Percentiles rank a stretch among this genome's conserved stretches.
These are phyloP conservation scores for Perizoma affinitatum DNA, from an alignment of 2,888 invertebrate genomes.

Conservation along the genomic window DNA sequence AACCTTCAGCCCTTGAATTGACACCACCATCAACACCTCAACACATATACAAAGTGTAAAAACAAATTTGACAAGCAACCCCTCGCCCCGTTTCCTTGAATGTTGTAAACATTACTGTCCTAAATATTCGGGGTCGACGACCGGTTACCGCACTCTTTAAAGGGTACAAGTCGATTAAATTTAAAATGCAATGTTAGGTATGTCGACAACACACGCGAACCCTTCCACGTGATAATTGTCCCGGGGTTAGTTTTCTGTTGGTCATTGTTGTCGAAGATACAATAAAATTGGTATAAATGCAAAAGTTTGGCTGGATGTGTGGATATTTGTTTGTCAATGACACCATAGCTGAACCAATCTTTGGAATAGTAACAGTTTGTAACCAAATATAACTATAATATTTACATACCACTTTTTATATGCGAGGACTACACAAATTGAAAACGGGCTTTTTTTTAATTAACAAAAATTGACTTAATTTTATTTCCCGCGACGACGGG, in stretches of 20 bases:
- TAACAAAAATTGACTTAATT: no score
- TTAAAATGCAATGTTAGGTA: conserved; percentile 68
- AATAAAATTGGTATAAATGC: not conserved
- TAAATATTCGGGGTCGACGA: conserved; percentile 75
- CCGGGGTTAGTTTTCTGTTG: conserved; percentile 11
- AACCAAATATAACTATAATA: no score
- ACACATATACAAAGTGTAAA: conserved; percentile 45
- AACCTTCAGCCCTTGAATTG: conserved; percentile 37
- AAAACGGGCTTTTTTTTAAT: no score
- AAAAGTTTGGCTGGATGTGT: not conserved
- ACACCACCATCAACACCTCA: conserved; percentile 40
- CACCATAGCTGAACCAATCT: no score
- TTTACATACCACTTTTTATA: no score
- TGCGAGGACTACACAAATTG: no score
- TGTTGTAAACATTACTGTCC: conserved; percentile 69
- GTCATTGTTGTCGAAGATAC: not conserved
- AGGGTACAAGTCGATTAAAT: conserved; percentile 70
- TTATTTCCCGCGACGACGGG: no score
- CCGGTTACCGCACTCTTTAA: conserved; percentile 60
- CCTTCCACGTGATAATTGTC: conserved; percentile 40
- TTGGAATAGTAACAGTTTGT: no score
- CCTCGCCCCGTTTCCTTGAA: conserved; percentile 67
- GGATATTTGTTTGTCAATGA: not conserved
- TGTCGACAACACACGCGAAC: conserved; percentile 66
- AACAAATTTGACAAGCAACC: conserved; percentile 51